Evolutionary conservation across 2,113 vertebrate genomes (phyloP), one percentile per base, ranked within the genome.

Genomic region (Prionailurus bengalensis): DNA sequence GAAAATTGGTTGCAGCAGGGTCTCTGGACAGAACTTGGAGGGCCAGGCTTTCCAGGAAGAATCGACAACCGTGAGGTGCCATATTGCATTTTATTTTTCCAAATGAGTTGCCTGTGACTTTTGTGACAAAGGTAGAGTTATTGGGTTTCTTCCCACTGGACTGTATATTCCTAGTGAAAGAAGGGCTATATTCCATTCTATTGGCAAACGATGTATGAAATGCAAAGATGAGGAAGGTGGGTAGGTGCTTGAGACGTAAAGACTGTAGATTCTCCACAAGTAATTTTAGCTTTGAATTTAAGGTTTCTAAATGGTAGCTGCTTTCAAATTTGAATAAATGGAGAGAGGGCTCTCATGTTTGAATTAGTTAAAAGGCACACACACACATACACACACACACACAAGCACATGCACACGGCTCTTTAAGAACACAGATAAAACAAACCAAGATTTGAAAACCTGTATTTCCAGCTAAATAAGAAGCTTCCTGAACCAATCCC

Each of bases 1-100:
- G 36, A 70, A 45, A 23, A 10, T n/a, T 27, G 7, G 2, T 51
- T 55, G 15, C 16, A 29, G 33, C 31, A 42, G 21, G 42, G 16
- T 1, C 10, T 33, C 3, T 13, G 17, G 48, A 14, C n/a, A 82
- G 21, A 33, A 74, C 17, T 12, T 1, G 31, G 65, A 39, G 10
- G 11, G 25, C 10, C 29, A 45, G 25, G 7, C 10, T 73, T 27
- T n/a, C 2, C 23, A 76, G 45, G 9, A 74, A 17, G 23, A 95
- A 39, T 1, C 13, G 29, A 33, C 5, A 83, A 21, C 3, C 0
- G 0, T 6, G 19, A 89, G 19, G 31, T 61, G n/a, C 15, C 61
- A 58, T 31, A 33, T 6, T 0, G 21, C 21, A 74, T 91, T 95
- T 36, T 51, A 51, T 25, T 74, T 61, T 42, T 86, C 10, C 31